These are phyloP conservation scores for Saccopteryx bilineata DNA, from an alignment of 2,113 vertebrate species.

Conservation along the genomic window DNA sequence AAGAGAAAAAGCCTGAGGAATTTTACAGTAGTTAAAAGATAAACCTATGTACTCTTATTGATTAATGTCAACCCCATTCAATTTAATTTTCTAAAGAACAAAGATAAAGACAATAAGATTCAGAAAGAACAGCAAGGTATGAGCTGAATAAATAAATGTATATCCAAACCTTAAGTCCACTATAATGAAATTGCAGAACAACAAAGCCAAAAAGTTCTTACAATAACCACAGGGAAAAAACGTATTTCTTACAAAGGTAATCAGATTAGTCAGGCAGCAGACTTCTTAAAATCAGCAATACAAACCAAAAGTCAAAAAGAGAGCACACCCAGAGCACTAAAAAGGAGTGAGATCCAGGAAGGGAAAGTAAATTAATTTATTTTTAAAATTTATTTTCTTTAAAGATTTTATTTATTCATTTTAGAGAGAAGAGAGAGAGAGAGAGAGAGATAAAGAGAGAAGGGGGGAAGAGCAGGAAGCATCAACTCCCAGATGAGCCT, in stretches of 20 bases:
- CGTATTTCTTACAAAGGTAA: background rate
- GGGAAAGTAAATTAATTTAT: slow-evolving; percentile 13
- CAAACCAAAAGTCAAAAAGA: background rate
- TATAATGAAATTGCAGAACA: background rate
- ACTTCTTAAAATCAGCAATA: background rate
- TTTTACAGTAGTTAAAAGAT: background rate
- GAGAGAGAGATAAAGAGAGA: too few species aligned
- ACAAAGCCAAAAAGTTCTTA: background rate
- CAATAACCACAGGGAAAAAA: background rate
- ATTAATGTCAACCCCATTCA: too few species aligned
- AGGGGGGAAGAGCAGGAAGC: too few species aligned
- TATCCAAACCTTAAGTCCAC: background rate
- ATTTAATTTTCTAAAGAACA: background rate
- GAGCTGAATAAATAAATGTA: slow-evolving; percentile 34
- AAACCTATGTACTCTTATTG: background rate
- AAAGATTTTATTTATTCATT: too few species aligned
- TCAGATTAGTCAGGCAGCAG: background rate
- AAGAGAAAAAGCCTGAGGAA: background rate
- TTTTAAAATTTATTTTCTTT: too few species aligned
- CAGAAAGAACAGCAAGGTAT: background rate
- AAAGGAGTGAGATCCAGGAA: slow-evolving; percentile 27
- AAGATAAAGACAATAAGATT: slow-evolving; percentile 43
- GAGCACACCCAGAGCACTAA: background rate
- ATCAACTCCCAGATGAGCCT: too few species aligned
- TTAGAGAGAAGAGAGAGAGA: too few species aligned